These are phyloP conservation scores for Neomorphus geoffroyi DNA, from an alignment of 2,797 vertebrate genomes.

Conservation along the genomic window DNA sequence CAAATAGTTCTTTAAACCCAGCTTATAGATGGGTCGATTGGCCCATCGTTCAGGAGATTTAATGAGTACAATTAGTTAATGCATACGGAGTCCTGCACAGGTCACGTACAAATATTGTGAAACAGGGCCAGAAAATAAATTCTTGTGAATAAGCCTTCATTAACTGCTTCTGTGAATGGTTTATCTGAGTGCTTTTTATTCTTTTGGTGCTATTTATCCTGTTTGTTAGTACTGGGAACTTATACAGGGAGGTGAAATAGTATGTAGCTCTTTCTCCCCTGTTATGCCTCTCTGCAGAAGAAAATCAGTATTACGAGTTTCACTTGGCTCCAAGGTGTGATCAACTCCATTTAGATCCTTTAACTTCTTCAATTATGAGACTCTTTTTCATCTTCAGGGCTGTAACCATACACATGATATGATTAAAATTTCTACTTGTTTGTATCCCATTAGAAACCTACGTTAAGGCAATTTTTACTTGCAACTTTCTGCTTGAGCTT, in stretches of 20 bases:
- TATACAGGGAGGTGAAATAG: fast-evolving
- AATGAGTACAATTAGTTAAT: neutral
- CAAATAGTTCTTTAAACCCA: neutral
- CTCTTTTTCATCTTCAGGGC: neutral
- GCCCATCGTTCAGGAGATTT: neutral
- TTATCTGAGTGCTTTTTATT: neutral
- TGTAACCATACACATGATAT: neutral
- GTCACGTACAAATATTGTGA: neutral
- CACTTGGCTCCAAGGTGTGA: neutral
- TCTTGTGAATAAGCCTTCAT: neutral
- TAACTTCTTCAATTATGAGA: neutral
- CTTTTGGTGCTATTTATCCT: neutral
- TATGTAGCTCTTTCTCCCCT: neutral
- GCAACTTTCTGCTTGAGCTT: neutral
- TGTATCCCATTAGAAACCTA: neutral
- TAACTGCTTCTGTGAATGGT: neutral
- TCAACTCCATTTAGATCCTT: neutral
- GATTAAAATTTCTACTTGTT: neutral
- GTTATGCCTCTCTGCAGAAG: neutral
- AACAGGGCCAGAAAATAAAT: neutral
- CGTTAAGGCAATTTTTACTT: neutral
- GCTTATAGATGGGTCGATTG: neutral
- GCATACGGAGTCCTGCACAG: neutral
- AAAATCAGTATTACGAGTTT: neutral
- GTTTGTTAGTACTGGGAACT: neutral